Evolutionary conservation across 2,888 invertebrate species (phyloP).

Genomic region (Harpalus rubripes): DNA sequence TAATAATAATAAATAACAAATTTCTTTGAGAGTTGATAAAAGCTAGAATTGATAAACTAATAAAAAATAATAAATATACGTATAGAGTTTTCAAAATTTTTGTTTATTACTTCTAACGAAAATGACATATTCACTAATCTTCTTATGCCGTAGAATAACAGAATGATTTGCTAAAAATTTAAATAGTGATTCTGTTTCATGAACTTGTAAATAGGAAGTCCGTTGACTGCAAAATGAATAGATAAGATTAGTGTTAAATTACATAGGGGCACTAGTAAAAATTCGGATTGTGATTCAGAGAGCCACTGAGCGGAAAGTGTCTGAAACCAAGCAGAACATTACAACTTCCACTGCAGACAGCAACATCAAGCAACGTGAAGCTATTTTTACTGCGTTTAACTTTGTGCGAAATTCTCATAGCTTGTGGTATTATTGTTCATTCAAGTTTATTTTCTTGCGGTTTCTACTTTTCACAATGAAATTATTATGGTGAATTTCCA

Average conservation of each 20-base stretch:
- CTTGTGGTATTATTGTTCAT: slow-evolving; percentile 2
- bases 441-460: background rate
- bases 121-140: too few relatives aligned
- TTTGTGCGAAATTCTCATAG: slow-evolving; percentile 3
- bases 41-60: too few relatives aligned
- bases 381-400: background rate
- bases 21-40: too few relatives aligned
- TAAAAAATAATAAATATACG: too few relatives aligned
- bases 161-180: too few relatives aligned
- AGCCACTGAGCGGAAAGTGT: background rate
- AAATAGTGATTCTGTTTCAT: background rate
- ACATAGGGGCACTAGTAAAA: slow-evolving; percentile 10
- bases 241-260: background rate
- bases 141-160: too few relatives aligned
- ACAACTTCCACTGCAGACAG: slow-evolving; percentile 5
- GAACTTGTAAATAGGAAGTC: background rate
- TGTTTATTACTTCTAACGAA: too few relatives aligned
- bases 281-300: background rate
- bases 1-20: too few relatives aligned
- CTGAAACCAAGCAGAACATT: slow-evolving; percentile 5
- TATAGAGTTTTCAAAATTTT: too few relatives aligned
- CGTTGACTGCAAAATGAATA: background rate
- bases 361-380: background rate
- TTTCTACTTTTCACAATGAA: slow-evolving; percentile 4
- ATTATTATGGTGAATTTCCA: background rate